These are phyloP conservation scores for Phaenicophaeus curvirostris DNA, from an alignment of 2,797 vertebrate genomes.

Conservation along the genomic window DNA sequence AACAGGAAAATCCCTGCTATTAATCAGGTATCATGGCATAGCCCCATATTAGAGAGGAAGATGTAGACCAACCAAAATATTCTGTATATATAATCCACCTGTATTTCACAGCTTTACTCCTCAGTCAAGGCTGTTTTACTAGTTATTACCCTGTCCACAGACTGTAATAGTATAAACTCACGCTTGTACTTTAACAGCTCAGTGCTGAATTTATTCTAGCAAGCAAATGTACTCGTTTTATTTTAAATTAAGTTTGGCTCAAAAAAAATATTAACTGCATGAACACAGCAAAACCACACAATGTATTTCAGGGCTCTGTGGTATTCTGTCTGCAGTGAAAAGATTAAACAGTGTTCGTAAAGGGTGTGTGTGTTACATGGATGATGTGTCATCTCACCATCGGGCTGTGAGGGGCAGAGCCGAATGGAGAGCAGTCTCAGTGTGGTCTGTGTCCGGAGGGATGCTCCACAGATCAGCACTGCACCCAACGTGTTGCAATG, in stretches of 20 bases:
- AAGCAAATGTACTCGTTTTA: not conserved
- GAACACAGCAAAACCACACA: not conserved
- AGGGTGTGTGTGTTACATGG: not conserved
- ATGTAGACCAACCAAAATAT: not conserved
- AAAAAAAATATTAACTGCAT: not conserved
- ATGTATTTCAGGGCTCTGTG: not conserved
- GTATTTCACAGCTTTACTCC: not conserved
- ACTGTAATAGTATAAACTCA: not conserved
- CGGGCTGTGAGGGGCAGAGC: fast-evolving
- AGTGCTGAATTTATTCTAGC: not conserved
- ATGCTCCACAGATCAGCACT: not conserved
- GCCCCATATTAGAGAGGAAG: not conserved
- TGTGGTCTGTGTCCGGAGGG: not conserved
- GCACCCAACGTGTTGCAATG: fast-evolving
- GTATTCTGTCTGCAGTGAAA: not conserved
- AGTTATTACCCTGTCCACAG: not conserved
- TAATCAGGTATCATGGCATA: not conserved
- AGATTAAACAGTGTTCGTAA: not conserved
- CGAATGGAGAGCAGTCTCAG: fast-evolving
- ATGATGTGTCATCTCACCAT: fast-evolving
- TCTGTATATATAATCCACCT: too few species aligned
- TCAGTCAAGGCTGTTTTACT: not conserved
- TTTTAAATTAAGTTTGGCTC: not conserved
- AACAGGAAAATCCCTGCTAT: not conserved
- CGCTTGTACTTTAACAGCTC: not conserved